phyloP scores from a whole-genome alignment of 1,140 invertebrate genomes.

The Papilio dardanus region DNA sequence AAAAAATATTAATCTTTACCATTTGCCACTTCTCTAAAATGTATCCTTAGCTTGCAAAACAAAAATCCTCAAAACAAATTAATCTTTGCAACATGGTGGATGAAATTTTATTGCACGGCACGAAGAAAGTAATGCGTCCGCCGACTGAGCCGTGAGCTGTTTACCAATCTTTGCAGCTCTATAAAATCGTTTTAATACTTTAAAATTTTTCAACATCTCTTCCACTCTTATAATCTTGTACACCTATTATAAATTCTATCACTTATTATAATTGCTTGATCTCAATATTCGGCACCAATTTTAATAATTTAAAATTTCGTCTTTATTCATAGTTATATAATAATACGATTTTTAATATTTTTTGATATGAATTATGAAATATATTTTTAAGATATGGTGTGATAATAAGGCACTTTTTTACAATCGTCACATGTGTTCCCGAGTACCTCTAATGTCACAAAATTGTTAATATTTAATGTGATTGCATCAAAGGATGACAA shows the following conservation, averaged over 20 bases:
- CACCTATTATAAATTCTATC: background rate
- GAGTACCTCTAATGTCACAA: conserved; percentile 15
- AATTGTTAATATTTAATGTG: background rate
- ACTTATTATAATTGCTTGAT: background rate
- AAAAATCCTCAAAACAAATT: background rate
- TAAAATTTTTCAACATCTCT: background rate
- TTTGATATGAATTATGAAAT: background rate
- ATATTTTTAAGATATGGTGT: background rate
- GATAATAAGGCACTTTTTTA: background rate
- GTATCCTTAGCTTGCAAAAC: background rate
- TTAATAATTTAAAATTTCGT: background rate
- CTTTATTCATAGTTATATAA: conserved; percentile 11
- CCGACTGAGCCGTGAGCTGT: background rate
- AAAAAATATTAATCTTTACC: background rate
- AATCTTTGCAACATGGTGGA: background rate
- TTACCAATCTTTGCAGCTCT: background rate
- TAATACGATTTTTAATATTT: conserved; percentile 5
- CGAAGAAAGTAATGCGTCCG: conserved; percentile 30
- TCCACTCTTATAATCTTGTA: background rate
- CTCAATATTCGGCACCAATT: background rate
- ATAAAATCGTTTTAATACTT: background rate
- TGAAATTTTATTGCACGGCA: conserved; percentile 27
- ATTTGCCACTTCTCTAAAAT: background rate
- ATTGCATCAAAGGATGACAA: background rate
- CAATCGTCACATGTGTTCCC: background rate